Conservation (phyloP, 2,888 invertebrate genomes). For the Bruchidius siliquastri region DNA sequence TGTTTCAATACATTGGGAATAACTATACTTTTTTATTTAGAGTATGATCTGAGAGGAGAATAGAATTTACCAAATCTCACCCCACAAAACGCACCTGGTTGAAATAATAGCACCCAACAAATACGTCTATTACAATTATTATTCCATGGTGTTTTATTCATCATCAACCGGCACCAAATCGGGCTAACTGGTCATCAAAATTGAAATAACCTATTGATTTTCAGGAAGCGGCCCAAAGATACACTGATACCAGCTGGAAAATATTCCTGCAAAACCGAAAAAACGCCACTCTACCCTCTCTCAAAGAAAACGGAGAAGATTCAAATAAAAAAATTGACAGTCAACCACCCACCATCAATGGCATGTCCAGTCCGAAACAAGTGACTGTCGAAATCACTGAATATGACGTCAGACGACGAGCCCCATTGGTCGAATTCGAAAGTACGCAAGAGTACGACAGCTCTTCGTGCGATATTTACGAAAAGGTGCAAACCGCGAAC, state of each 20-base stretch:
- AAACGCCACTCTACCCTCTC: slow-evolving; percentile 17
- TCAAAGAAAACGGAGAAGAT: slow-evolving; percentile 10
- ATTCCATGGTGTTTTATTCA: too few species aligned
- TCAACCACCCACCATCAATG: slow-evolving; percentile 11
- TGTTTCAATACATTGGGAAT: too few species aligned
- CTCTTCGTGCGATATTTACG: slow-evolving; percentile 16
- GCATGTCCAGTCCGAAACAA: slow-evolving; percentile 11
- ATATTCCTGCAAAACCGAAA: slow-evolving; percentile 60
- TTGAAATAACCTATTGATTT: slow-evolving; percentile 15
- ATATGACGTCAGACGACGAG: neutral
- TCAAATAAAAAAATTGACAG: neutral
- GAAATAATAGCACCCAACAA: too few species aligned
- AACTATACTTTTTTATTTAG: too few species aligned
- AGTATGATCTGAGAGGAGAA: too few species aligned
- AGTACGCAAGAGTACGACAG: slow-evolving; percentile 12
- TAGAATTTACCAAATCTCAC: too few species aligned
- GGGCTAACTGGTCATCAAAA: neutral
- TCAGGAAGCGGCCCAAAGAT: slow-evolving; percentile 64
- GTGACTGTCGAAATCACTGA: neutral
- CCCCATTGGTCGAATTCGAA: slow-evolving; percentile 7
- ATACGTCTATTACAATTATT: too few species aligned
- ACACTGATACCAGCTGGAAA: slow-evolving; percentile 70
- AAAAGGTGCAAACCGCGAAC: slow-evolving; percentile 14
- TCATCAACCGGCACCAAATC: neutral
- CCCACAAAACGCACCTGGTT: too few species aligned